Conservation (phyloP, 2,113 vertebrate species). For the Erinaceus europaeus region DNA sequence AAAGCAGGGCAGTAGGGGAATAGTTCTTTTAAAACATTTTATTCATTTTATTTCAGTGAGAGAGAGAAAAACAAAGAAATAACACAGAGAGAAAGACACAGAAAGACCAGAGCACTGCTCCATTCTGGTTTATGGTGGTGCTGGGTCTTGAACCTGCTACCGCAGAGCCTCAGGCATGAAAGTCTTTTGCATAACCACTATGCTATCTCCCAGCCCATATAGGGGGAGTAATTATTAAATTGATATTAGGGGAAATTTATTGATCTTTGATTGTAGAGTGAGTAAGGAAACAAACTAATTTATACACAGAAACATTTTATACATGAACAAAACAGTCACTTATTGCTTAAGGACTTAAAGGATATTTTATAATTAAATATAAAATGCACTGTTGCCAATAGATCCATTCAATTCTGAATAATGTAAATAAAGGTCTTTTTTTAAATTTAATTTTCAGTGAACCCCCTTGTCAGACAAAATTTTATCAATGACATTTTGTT, state of each 20-base stretch:
- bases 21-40: no score
- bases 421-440: not conserved
- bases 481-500: not conserved
- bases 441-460: not conserved
- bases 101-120: no score
- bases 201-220: no score
- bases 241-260: not conserved
- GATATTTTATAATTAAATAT: not conserved
- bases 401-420: not conserved
- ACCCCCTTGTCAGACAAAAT: not conserved
- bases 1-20: no score
- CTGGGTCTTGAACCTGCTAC: not conserved
- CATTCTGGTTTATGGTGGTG: no score
- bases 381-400: not conserved
- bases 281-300: not conserved
- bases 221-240: not conserved
- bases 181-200: no score
- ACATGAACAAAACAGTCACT: not conserved
- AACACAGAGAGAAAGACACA: no score
- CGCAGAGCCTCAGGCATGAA: no score
- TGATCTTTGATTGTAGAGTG: not conserved
- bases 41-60: no score
- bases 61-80: no score
- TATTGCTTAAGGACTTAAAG: not conserved
- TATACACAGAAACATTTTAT: not conserved